phyloP scores from a whole-genome alignment of 2,113 vertebrate genomes.

The Petrocephalus zakoni region DNA sequence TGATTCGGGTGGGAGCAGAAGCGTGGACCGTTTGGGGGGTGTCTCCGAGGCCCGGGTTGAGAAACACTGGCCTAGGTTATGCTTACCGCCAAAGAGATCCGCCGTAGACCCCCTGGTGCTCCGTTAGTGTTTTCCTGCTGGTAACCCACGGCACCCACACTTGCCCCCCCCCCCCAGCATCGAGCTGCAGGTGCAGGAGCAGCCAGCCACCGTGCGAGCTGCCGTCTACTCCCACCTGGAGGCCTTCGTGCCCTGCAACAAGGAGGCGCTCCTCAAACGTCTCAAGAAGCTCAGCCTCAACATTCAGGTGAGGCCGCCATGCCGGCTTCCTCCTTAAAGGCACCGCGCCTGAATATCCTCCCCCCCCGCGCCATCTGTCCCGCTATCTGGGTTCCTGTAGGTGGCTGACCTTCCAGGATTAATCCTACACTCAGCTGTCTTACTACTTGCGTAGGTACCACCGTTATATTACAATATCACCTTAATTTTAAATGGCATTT shows the following conservation, averaged over 20 bases:
- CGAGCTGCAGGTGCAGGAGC: slow-evolving; percentile 90
- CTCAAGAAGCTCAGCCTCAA: slow-evolving; percentile 96
- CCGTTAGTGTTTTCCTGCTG: neutral
- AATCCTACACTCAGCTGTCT: neutral
- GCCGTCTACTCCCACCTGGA: slow-evolving; percentile 88
- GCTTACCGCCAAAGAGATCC: neutral
- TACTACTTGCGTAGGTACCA: neutral
- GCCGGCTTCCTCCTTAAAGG: neutral
- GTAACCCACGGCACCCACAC: too few relatives aligned
- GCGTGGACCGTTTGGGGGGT: neutral
- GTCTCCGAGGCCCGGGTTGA: neutral
- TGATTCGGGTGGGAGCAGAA: neutral
- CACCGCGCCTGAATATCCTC: neutral
- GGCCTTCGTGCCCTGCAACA: slow-evolving; percentile 95
- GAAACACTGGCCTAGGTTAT: neutral
- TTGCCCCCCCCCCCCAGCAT: slow-evolving; percentile 67
- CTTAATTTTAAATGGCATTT: neutral
- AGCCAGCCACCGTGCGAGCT: slow-evolving; percentile 68
- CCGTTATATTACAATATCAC: neutral
- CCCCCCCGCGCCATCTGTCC: neutral
- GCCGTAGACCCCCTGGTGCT: neutral
- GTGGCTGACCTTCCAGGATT: neutral
- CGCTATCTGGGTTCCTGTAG: neutral
- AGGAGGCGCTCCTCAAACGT: slow-evolving; percentile 90
- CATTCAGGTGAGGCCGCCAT: slow-evolving; percentile 71